Percentiles rank a stretch among this genome's conserved stretches.
These are phyloP conservation scores for Pseudopleuronectes americanus DNA, from an alignment of 2,797 vertebrate genomes.

Conservation along the genomic window DNA sequence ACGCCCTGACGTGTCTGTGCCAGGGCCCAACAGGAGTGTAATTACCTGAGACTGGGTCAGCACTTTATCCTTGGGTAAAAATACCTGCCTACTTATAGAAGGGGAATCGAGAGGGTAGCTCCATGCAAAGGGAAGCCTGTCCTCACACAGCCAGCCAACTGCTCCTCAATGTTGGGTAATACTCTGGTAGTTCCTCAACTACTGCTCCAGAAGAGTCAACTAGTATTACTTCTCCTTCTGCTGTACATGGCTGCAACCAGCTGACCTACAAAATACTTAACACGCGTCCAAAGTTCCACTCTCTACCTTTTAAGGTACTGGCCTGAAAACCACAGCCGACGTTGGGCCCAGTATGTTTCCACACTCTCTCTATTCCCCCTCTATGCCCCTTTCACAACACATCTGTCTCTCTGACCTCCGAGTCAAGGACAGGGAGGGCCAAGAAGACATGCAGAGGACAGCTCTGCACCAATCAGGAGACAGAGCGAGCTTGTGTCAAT, in stretches of 20 bases:
- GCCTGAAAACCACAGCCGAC: constrained; percentile 30
- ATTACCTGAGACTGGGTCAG: constrained; percentile 86
- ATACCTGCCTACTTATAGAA: constrained; percentile 84
- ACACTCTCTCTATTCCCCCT: constrained; percentile 50
- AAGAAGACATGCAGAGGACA: constrained; percentile 72
- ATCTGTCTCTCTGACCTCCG: constrained; percentile 78
- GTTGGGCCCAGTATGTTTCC: constrained; percentile 74
- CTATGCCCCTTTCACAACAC: constrained; percentile 69
- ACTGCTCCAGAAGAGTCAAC: constrained; percentile 26
- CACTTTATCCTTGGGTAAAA: constrained; percentile 84
- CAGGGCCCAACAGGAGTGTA: constrained; percentile 83
- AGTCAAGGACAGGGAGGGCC: constrained; percentile 74
- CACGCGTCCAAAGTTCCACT: constrained; percentile 61
- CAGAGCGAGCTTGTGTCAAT: constrained; percentile 77
- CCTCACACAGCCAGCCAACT: constrained; percentile 56
- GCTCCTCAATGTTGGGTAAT: constrained; percentile 21
- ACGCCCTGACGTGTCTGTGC: constrained; percentile 78
- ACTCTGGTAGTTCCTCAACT: constrained; percentile 27
- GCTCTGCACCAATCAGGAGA: constrained; percentile 72
- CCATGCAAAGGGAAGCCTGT: constrained; percentile 67
- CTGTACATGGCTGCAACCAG: constrained; percentile 27
- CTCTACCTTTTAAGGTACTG: constrained; percentile 44
- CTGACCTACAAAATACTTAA: constrained; percentile 63
- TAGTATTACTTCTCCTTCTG: constrained; percentile 30
- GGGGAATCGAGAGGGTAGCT: constrained; percentile 62